Evolutionary conservation across 2,888 invertebrate genomes (phyloP).

Genomic region (Luperina testacea): DNA sequence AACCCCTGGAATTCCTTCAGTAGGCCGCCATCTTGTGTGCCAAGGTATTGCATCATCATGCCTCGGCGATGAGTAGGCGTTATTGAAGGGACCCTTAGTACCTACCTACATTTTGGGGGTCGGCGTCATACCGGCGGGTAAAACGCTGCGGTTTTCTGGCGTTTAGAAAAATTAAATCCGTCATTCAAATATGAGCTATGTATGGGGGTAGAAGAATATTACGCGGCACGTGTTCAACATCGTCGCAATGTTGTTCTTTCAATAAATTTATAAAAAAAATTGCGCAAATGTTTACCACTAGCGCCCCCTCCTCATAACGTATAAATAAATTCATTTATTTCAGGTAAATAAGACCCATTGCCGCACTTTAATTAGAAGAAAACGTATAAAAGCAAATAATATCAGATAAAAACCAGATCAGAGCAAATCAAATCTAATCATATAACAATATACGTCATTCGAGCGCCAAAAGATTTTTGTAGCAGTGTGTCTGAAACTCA

Average conservation of each 20-base stretch:
- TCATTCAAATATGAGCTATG: neutral
- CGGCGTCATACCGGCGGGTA: constrained; percentile 32
- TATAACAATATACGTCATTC: neutral
- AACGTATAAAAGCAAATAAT: too few species aligned
- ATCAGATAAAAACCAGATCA: too few species aligned
- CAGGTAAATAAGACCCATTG: too few species aligned
- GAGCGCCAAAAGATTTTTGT: neutral
- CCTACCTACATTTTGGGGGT: constrained; percentile 45
- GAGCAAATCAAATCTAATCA: too few species aligned
- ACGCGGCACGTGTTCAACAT: neutral
- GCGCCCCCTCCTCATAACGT: neutral
- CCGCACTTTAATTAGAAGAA: too few species aligned
- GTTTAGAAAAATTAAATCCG: neutral
- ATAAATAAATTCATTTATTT: too few species aligned
- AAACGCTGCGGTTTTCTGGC: constrained; percentile 33
- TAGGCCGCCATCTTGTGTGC: constrained; percentile 57
- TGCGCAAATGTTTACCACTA: neutral
- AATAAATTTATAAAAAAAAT: neutral
- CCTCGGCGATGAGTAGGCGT: constrained; percentile 61
- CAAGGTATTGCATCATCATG: constrained; percentile 65
- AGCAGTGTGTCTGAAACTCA: neutral
- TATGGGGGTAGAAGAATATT: neutral
- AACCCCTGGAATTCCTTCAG: constrained; percentile 44
- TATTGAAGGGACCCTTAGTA: constrained; percentile 52
- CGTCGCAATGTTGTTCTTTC: neutral